phyloP scores from a whole-genome alignment of 1,140 invertebrate species.

The Macrobrachium nipponense region DNA sequence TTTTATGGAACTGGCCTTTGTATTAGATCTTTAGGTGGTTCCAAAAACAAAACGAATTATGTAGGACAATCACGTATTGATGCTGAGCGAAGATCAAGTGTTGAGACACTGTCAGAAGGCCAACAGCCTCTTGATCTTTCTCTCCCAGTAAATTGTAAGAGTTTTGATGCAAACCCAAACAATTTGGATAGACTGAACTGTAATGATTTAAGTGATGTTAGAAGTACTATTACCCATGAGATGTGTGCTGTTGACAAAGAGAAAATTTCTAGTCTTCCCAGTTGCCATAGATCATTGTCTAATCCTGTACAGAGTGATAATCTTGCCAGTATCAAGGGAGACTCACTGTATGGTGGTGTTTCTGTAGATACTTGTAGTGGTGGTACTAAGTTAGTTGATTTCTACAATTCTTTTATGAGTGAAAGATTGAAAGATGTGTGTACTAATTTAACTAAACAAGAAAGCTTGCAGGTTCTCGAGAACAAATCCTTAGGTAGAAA shows the following conservation, averaged over 20 bases:
- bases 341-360: constrained; percentile 11
- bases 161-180: not conserved
- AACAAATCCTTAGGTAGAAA: not conserved
- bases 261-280: constrained; percentile 55
- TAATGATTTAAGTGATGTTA: not conserved
- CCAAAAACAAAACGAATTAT: not conserved
- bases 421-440: too few relatives aligned
- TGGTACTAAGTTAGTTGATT: too few relatives aligned
- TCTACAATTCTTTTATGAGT: too few relatives aligned
- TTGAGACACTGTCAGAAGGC: too few relatives aligned
- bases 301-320: not conserved
- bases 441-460: too few relatives aligned
- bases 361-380: too few relatives aligned
- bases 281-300: constrained; percentile 14
- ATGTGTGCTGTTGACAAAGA: not conserved
- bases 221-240: not conserved
- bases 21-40: constrained; percentile 36
- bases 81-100: not conserved
- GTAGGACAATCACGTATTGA: not conserved
- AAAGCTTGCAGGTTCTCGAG: too few relatives aligned
- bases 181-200: not conserved
- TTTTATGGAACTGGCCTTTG: constrained; percentile 56
- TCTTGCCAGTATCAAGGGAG: constrained; percentile 14
- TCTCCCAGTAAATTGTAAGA: not conserved
- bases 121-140: too few relatives aligned